Percentiles rank a stretch among this genome's conserved stretches.
These are phyloP conservation scores for Drosophila kokeensis DNA, from an alignment of 2,888 invertebrate species.

Conservation along the genomic window DNA sequence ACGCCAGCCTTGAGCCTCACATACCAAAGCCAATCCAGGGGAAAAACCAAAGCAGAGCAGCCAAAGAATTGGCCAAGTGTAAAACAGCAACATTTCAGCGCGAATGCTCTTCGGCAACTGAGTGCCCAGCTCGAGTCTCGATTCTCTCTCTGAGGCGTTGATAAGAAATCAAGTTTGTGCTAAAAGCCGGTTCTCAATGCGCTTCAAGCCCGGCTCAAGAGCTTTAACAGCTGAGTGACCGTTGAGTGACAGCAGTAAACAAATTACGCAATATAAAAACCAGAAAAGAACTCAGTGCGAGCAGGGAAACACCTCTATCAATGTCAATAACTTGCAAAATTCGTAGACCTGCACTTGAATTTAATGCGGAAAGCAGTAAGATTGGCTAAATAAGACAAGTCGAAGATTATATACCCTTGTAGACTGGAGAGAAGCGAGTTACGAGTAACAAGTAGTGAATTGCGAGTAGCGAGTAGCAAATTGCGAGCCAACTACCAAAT, in stretches of 20 bases:
- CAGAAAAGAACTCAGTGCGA: background rate
- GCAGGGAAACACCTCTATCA: background rate
- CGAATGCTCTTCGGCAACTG: constrained; percentile 50
- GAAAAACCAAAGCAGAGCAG: constrained; percentile 29
- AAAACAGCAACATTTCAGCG: constrained; percentile 54
- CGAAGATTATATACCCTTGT: background rate
- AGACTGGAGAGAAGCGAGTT: background rate
- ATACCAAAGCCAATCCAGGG: constrained; percentile 17
- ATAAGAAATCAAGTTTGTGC: constrained; percentile 58
- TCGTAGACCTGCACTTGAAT: background rate
- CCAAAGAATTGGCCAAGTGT: constrained; percentile 30
- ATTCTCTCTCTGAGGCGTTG: constrained; percentile 3
- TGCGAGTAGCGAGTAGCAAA: too few species aligned
- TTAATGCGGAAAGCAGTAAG: background rate
- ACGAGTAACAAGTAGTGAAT: too few species aligned
- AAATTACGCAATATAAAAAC: constrained; percentile 12
- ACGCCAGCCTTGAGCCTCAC: constrained; percentile 42
- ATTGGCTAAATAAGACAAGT: background rate
- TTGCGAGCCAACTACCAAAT: too few species aligned
- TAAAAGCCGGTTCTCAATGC: constrained; percentile 51
- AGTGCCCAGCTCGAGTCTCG: constrained; percentile 1
- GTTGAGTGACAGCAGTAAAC: constrained; percentile 20
- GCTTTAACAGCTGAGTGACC: constrained; percentile 42
- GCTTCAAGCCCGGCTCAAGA: constrained; percentile 12
- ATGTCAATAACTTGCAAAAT: background rate